phyloP scores from a whole-genome alignment of 2,113 vertebrate genomes.

The Prunella fulvescens region DNA sequence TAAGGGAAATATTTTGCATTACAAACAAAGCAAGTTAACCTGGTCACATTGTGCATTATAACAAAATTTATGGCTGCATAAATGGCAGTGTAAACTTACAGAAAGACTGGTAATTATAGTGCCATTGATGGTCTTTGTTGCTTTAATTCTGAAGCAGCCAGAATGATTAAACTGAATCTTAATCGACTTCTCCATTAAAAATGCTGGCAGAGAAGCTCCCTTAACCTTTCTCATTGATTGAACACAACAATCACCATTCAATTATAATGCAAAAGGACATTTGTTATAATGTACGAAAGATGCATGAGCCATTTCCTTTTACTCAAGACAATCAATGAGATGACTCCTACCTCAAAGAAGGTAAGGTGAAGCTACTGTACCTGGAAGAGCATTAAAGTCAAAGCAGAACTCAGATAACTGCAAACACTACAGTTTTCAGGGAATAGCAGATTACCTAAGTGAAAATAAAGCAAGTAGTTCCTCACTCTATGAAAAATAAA shows the following conservation, averaged over 20 bases:
- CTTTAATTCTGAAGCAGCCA: constrained; percentile 94
- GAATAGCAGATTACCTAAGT: not conserved
- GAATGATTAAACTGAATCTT: constrained; percentile 99
- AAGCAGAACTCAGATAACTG: constrained; percentile 34
- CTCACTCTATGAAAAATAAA: not conserved
- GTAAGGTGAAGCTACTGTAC: constrained; percentile 75
- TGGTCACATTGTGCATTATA: constrained; percentile 78
- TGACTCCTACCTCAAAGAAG: constrained; percentile 80
- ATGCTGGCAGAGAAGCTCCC: constrained; percentile 96
- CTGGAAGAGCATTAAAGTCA: constrained; percentile 62
- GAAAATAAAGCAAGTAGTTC: not conserved
- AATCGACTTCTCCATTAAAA: constrained; percentile 99
- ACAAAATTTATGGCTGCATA: constrained; percentile 93
- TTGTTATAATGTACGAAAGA: constrained; percentile 99
- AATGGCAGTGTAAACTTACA: constrained; percentile 96
- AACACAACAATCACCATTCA: constrained; percentile 99
- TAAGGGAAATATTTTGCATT: constrained; percentile 81
- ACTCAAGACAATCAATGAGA: constrained; percentile 96
- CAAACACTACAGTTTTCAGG: constrained; percentile 12
- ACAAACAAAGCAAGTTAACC: constrained; percentile 79
- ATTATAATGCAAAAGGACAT: constrained; percentile 99
- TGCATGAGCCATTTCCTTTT: constrained; percentile 97
- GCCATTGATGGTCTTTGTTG: constrained; percentile 94
- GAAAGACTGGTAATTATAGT: constrained; percentile 96
- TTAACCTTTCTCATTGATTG: constrained; percentile 99